Evolutionary conservation across 2,797 vertebrate species (phyloP).

Genomic region (Amblyopsis hoosieri): DNA sequence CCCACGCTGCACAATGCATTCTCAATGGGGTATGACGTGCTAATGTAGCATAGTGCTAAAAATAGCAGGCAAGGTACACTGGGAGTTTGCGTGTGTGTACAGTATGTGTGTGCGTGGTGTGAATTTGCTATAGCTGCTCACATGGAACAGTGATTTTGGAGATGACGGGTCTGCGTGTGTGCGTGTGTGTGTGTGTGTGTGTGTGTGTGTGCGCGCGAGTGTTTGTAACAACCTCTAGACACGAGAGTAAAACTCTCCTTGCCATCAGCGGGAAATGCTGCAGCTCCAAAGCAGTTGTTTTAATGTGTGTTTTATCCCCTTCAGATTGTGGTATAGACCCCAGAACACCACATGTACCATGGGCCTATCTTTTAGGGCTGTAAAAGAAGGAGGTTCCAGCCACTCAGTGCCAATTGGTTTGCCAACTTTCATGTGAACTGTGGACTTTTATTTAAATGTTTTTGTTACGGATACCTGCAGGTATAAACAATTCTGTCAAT

Average conservation of each 20-base stretch:
- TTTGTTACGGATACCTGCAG: no score
- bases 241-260: constrained; percentile 38
- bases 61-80: constrained; percentile 56
- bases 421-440: no score
- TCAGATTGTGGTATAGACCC: no score
- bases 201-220: constrained; percentile 7
- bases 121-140: constrained; percentile 32
- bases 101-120: constrained; percentile 21
- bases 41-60: constrained; percentile 75
- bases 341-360: no score
- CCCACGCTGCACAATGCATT: constrained; percentile 37
- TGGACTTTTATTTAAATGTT: no score
- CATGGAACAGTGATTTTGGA: constrained; percentile 28
- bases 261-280: constrained; percentile 4
- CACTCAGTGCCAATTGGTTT: no score
- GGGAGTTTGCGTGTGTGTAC: neutral
- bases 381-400: no score
- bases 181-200: no score
- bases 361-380: no score
- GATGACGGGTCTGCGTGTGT: constrained; percentile 38
- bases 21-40: constrained; percentile 62
- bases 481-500: neutral
- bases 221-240: constrained; percentile 49
- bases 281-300: no score
- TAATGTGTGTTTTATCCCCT: no score